phyloP scores from a whole-genome alignment of 2,113 vertebrate species.

The Nyctibius bracteatus region DNA sequence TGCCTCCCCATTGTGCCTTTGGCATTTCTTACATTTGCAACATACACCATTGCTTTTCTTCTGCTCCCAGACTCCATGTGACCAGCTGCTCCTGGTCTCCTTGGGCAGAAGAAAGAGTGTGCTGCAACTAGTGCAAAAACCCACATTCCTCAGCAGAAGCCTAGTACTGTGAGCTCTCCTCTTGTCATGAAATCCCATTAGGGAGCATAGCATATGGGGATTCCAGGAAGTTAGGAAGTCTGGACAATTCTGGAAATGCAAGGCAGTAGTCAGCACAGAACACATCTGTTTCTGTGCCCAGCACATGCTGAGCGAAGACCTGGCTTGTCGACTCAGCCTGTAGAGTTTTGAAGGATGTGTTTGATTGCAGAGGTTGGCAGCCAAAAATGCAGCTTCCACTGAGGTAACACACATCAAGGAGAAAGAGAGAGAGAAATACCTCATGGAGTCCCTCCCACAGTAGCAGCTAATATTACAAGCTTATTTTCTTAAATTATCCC shows the following conservation, averaged over 20 bases:
- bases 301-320: background rate
- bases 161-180: background rate
- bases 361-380: background rate
- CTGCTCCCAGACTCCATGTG: background rate
- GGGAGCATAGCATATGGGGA: background rate
- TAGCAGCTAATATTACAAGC: background rate
- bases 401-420: background rate
- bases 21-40: background rate
- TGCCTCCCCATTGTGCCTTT: background rate
- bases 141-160: background rate
- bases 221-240: background rate
- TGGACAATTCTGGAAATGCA: background rate
- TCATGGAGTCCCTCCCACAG: background rate
- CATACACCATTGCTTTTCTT: background rate
- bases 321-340: background rate
- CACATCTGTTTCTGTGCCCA: background rate
- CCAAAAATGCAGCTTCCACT: background rate
- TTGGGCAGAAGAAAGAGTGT: background rate
- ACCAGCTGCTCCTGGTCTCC: background rate
- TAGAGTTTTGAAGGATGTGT: background rate
- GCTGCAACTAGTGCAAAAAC: background rate
- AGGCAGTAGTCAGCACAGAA: background rate
- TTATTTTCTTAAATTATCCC: background rate
- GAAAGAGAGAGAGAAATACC: background rate
- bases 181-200: background rate